Evolutionary conservation across 2,113 vertebrate genomes (phyloP).

Genomic region (Tauraco erythrolophus): DNA sequence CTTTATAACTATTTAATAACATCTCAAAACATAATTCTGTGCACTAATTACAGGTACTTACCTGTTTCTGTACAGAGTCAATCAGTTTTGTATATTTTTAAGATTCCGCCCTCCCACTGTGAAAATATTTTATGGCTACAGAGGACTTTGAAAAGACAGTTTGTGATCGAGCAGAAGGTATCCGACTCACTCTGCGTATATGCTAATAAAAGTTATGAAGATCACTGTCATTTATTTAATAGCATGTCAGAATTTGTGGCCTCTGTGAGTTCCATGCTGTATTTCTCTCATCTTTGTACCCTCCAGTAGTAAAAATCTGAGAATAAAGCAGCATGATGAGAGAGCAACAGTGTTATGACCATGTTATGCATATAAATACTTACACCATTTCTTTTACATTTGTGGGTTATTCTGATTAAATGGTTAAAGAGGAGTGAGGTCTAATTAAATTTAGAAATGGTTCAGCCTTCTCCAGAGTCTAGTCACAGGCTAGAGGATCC

Average conservation of each 20-base stretch:
- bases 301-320: not conserved
- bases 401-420: not conserved
- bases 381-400: not conserved
- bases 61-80: not conserved
- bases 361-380: not conserved
- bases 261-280: not conserved
- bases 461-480: not conserved
- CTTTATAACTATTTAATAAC: not conserved
- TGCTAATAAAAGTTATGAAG: not conserved
- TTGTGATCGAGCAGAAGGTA: not conserved
- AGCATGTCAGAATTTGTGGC: not conserved
- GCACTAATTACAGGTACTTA: not conserved
- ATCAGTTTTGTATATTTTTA: not conserved
- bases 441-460: not conserved
- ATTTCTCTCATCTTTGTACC: not conserved
- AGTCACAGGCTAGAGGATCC: not conserved
- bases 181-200: not conserved
- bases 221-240: not conserved
- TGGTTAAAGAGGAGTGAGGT: not conserved
- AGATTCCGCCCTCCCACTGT: not conserved
- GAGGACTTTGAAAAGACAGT: not conserved
- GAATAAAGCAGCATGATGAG: not conserved
- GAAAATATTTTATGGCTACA: not conserved
- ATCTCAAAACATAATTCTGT: not conserved
- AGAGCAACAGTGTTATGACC: not conserved